Evolutionary conservation across 2,797 vertebrate species (phyloP).

Genomic region (Pipistrellus pipistrellus): DNA sequence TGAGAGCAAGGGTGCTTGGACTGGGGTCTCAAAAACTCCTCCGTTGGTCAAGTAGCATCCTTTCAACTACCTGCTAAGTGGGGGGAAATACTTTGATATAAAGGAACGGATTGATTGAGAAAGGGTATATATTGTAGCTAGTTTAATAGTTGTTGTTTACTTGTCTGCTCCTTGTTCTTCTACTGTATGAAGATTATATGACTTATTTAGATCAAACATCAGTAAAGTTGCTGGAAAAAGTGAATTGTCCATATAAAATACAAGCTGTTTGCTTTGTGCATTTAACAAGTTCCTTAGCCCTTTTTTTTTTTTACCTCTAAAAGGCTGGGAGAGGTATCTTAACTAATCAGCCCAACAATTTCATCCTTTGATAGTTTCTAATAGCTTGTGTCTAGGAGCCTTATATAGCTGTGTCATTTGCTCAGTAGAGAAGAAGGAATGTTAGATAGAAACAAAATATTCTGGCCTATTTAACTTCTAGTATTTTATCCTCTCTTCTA

Average conservation of each 20-base stretch:
- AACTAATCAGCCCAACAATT: slow-evolving; percentile 26
- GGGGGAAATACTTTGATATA: neutral
- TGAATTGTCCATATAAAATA: slow-evolving; percentile 56
- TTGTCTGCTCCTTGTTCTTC: slow-evolving; percentile 42
- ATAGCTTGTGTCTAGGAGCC: neutral
- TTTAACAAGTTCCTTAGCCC: slow-evolving; percentile 41
- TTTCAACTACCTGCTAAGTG: slow-evolving; percentile 31
- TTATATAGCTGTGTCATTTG: slow-evolving; percentile 52
- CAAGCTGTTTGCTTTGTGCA: slow-evolving; percentile 16
- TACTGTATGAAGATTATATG: neutral
- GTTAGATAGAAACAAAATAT: slow-evolving; percentile 56
- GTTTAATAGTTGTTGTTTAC: slow-evolving; percentile 38
- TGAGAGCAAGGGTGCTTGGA: neutral
- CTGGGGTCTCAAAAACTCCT: slow-evolving; percentile 37
- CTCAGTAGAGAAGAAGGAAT: slow-evolving; percentile 43
- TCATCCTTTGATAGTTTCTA: slow-evolving; percentile 58
- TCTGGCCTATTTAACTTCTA: slow-evolving; percentile 36
- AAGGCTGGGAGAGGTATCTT: neutral
- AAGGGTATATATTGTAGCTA: neutral
- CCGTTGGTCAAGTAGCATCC: neutral
- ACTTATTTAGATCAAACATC: neutral
- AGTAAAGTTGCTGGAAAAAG: slow-evolving; percentile 36
- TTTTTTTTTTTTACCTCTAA: neutral
- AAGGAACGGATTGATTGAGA: neutral
- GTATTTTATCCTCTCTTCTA: slow-evolving; percentile 47